Conservation (phyloP, 2,888 invertebrate genomes). For the Dascillus cervinus region DNA sequence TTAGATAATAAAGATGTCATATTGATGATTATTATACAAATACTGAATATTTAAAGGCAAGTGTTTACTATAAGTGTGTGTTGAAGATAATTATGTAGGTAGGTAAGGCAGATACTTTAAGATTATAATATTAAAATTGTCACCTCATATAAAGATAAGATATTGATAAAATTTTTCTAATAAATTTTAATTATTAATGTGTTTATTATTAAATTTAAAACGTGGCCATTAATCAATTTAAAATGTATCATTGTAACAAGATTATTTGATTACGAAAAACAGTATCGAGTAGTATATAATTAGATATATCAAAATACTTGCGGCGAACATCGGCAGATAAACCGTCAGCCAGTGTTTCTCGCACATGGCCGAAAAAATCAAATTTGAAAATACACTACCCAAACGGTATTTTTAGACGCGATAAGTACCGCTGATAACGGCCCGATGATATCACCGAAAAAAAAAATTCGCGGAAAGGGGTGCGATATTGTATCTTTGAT, state of each 20-base stretch:
- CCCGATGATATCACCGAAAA: too few species aligned
- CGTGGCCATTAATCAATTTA: too few species aligned
- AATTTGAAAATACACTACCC: too few species aligned
- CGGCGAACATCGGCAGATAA: constrained; percentile 27
- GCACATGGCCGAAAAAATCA: too few species aligned
- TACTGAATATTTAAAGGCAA: constrained; percentile 41
- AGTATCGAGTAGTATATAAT: constrained; percentile 26
- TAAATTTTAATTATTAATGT: neutral
- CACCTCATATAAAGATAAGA: constrained; percentile 11
- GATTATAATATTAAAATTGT: constrained; percentile 21
- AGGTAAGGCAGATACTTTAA: constrained; percentile 26
- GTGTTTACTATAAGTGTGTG: constrained; percentile 38
- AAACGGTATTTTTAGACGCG: constrained; percentile 3
- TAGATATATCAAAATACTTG: constrained; percentile 31
- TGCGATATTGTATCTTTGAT: neutral
- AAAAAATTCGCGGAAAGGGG: neutral
- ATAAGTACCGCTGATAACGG: too few species aligned
- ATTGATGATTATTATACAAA: constrained; percentile 31
- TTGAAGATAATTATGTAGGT: constrained; percentile 35
- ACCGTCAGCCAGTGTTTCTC: too few species aligned
- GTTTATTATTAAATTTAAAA: neutral
- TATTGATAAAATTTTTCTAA: constrained; percentile 13
- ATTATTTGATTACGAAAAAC: constrained; percentile 16
- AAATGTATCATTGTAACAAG: neutral
- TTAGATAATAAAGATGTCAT: constrained; percentile 36